Percentiles rank a stretch among this genome's conserved stretches.
These are phyloP conservation scores for Pseudorasbora parva DNA, from an alignment of 2,113 vertebrate species.

Conservation along the genomic window DNA sequence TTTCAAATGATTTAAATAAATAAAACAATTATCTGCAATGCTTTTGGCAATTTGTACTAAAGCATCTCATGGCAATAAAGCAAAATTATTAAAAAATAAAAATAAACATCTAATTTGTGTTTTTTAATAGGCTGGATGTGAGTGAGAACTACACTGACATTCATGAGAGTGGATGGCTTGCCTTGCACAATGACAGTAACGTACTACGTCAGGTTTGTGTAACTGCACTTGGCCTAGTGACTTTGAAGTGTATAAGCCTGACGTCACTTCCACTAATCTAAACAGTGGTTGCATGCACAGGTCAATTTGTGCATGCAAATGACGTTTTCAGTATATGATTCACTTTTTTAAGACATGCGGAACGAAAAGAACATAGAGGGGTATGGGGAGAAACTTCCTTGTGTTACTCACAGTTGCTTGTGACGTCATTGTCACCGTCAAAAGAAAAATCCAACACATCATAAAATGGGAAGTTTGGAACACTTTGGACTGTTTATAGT, in stretches of 20 bases:
- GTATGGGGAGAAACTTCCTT: not conserved
- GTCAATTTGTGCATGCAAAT: not conserved
- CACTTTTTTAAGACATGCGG: not conserved
- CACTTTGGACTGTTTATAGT: slow-evolving; percentile 4
- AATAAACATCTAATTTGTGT: not conserved
- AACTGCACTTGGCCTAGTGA: not conserved
- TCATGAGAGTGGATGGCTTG: not conserved
- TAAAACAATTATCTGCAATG: too few relatives aligned
- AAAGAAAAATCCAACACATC: slow-evolving; percentile 17
- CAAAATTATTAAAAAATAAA: too few relatives aligned
- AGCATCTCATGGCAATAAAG: not conserved
- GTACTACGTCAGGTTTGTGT: not conserved
- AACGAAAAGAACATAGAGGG: slow-evolving; percentile 6
- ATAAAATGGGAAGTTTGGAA: not conserved
- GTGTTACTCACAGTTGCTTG: slow-evolving; percentile 18
- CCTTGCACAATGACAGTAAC: not conserved
- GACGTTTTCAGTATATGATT: not conserved
- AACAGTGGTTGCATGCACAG: not conserved
- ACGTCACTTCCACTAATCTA: not conserved
- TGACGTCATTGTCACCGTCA: not conserved
- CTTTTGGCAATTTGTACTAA: not conserved
- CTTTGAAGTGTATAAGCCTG: not conserved
- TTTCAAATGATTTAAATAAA: too few relatives aligned
- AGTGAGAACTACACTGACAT: not conserved
- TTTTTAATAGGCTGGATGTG: not conserved